Base-by-base conservation (phyloP, 2,113 vertebrate species). In the Anoura caudifer region DNA sequence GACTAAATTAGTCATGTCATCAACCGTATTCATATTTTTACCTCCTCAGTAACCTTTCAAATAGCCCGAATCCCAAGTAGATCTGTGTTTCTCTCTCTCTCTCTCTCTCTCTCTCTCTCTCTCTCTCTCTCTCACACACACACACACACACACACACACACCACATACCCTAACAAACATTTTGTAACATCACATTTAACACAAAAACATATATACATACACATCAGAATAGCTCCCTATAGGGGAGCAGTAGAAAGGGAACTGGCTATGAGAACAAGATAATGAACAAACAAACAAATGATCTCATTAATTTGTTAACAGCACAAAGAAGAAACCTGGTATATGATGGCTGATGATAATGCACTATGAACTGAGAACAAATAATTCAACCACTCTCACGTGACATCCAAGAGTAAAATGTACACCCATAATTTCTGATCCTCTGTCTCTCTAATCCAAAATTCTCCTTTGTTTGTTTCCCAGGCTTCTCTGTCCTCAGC, bases 141-240 rank as follows among this genome's bases (percentile, higher is more conserved):
- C 45, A 73, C 7, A 17, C 24, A 20, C 38, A 45, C 19, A 33
- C 8, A 70, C 10, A 20, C 3, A 70, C 19, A 38, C 7, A 70
- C 70, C 38, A 41, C 77, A 81, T 24, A 67, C 36, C 7, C 16
- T 76, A 52, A 54, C 17, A 67, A 91, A 16, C 63, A 63, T 76
- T 95, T 77, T 87, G 33, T 31, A 87, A 43, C 36, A 91, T 90
- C 45, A 61, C 0, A 20, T 26, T 87, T 65, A 88, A 80, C 38
- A 47, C 5, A 65, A 80, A 91, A 63, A 50, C 52, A 45, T 17
- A 80, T 31, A 73, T 3, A 26, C 3, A 84, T 38, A 70, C 16
- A 61, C 31, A 43, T 76, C 20, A 69, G 45, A 73, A 54, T 76
- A 5, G 14, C n/a, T 67, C 76, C 69, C 13, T 61, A 10, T 13